A percentile compares a stretch with the other conserved stretches of the same genome.
These are phyloP conservation scores for Bradypodion ventrale DNA, from an alignment of 2,797 vertebrate species.

Conservation along the genomic window DNA sequence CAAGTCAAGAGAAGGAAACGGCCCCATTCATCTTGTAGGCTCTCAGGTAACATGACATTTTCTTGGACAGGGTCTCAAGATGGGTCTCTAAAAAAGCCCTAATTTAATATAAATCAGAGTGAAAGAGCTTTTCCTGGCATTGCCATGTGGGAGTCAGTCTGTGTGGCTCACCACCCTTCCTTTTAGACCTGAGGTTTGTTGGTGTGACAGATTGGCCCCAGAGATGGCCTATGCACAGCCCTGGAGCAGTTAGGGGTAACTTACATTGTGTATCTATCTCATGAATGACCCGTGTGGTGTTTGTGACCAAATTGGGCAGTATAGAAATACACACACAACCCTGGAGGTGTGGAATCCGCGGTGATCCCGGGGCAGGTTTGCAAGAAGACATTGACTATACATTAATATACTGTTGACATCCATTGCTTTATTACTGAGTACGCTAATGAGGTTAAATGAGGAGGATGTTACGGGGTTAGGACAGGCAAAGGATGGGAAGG, in stretches of 20 bases:
- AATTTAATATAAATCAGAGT: not conserved
- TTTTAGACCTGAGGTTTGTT: not conserved
- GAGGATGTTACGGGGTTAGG: not conserved
- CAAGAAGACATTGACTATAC: no score
- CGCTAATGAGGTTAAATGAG: no score
- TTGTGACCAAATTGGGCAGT: no score
- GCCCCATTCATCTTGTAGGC: not conserved
- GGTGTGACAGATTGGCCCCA: not conserved
- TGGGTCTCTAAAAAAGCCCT: no score
- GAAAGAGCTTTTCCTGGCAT: not conserved
- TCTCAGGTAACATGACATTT: not conserved
- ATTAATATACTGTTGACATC: no score
- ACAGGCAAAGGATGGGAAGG: not conserved
- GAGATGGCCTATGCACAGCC: not conserved
- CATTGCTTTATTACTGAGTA: no score
- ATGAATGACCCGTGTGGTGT: no score
- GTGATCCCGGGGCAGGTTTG: no score
- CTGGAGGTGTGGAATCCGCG: no score
- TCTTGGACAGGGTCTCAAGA: slow-evolving; percentile 16
- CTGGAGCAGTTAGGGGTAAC: no score
- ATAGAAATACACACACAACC: no score
- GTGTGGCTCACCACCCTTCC: not conserved
- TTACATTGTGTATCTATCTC: no score
- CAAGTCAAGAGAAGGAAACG: not conserved
- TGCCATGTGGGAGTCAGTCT: not conserved